A percentile compares a stretch with the other conserved stretches of the same genome.
These are phyloP conservation scores for Corapipo altera DNA, from an alignment of 2,113 vertebrate genomes.

Conservation along the genomic window DNA sequence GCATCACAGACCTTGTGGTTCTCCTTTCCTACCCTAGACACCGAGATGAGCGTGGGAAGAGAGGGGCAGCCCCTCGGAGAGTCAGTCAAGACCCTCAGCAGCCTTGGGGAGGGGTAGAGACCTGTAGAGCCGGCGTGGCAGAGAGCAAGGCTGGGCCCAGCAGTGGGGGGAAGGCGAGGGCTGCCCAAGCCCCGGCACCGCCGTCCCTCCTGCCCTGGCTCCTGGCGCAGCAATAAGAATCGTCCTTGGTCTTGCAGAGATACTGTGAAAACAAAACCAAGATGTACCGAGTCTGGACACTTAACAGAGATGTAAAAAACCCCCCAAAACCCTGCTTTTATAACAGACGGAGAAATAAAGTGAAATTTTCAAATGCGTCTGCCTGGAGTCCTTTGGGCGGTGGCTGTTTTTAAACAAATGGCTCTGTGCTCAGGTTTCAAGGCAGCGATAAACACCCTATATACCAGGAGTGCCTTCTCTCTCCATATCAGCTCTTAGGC, in stretches of 20 bases:
- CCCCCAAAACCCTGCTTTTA: constrained; percentile 57
- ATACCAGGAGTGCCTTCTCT: accelerated
- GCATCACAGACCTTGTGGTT: accelerated
- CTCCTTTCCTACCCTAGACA: neutral
- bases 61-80: neutral
- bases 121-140: accelerated
- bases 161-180: neutral
- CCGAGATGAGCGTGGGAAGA: neutral
- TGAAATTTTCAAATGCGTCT: constrained; percentile 67
- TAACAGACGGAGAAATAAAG: constrained; percentile 77
- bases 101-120: neutral
- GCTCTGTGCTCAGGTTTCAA: neutral
- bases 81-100: neutral
- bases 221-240: constrained; percentile 70
- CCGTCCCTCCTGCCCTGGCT: neutral
- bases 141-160: neutral
- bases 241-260: constrained; percentile 54
- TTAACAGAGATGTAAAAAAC: constrained; percentile 57
- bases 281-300: constrained; percentile 62
- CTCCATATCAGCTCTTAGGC: neutral
- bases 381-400: constrained; percentile 16
- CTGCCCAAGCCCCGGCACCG: neutral
- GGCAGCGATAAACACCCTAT: neutral
- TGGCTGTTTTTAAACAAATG: neutral
- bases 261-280: constrained; percentile 74